Evolutionary conservation across 2,113 vertebrate genomes (phyloP), one percentile per base, ranked within the genome.

Genomic region (Myodes glareolus): DNA sequence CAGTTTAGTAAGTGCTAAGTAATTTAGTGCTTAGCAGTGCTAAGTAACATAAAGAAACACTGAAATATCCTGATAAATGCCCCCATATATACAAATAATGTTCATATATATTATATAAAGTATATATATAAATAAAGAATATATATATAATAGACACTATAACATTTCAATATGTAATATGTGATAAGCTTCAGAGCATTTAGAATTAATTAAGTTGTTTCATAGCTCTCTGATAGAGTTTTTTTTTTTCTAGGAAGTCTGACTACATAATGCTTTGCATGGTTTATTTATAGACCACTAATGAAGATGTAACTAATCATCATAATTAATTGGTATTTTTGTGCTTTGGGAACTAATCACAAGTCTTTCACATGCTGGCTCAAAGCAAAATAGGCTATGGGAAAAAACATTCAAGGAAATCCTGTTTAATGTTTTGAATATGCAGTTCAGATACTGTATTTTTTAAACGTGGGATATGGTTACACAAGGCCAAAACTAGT

Each of bases 281-380:
- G 98, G 98, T 98, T 98, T 99, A 99, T 99, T 99, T 98, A 98
- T 99, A 98, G 97, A 89, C 96, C 98, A 89, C 95, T 99, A 98
- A 98, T 99, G 98, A 98, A 99, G 98, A 99, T 97, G 97, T 98
- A 98, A 94, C 97, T 98, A 98, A 99, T 99, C 98, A 98, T 98
- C 98, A 97, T 98, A 99, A 99, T 99, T 99, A 98, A 99, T 99
- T 98, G 97, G 95, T 97, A 98, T 98, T 98, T 98, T 98, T 98
- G 94, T 98, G 98, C 98, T 98, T 98, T 97, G 95, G 97, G 98
- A 97, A 92, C 90, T 98, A 98, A 98, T 98, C 98, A 98, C 94
- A 97, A 98, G 97, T 97, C 91, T 98, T 98, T 98, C 94, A 94
- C 92, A 98, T 92, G 92, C 94, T 98, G 90, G 67, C 88, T 98